These are phyloP conservation scores for Hemicrepidius hirtus DNA, from an alignment of 2,888 invertebrate genomes.

Conservation along the genomic window DNA sequence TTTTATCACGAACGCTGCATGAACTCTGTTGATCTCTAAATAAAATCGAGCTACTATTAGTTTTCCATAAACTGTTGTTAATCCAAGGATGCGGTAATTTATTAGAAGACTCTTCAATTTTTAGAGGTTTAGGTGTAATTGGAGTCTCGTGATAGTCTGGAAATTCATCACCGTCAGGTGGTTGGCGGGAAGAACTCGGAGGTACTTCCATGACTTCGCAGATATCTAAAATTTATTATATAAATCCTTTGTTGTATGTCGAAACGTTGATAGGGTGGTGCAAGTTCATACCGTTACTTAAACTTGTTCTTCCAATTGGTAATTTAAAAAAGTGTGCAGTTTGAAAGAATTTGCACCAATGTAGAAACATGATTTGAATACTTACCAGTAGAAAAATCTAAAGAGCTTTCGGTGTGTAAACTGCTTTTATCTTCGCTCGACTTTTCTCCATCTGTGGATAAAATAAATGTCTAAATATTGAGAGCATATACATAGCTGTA, in stretches of 20 bases:
- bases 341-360: no score
- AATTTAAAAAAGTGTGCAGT: no score
- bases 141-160: slow-evolving; percentile 80
- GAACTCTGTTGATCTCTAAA: slow-evolving; percentile 86
- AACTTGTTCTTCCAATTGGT: no score
- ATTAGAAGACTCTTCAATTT: slow-evolving; percentile 24
- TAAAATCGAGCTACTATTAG: slow-evolving; percentile 68
- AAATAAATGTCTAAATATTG: background rate
- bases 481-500: background rate
- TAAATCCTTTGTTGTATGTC: slow-evolving; percentile 2
- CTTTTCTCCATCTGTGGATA: background rate
- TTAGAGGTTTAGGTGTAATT: slow-evolving; percentile 13
- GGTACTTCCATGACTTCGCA: slow-evolving; percentile 72
- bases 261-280: background rate
- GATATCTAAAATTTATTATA: slow-evolving; percentile 24
- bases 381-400: background rate
- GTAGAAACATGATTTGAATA: background rate
- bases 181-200: slow-evolving; percentile 81
- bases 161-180: slow-evolving; percentile 89
- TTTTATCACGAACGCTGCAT: slow-evolving; percentile 89
- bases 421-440: background rate
- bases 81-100: slow-evolving; percentile 14
- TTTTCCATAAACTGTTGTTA: slow-evolving; percentile 49
- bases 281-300: no score
- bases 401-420: background rate